Base-by-base conservation (phyloP, 2,888 invertebrate species). In the Nemapogon koenigi region DNA sequence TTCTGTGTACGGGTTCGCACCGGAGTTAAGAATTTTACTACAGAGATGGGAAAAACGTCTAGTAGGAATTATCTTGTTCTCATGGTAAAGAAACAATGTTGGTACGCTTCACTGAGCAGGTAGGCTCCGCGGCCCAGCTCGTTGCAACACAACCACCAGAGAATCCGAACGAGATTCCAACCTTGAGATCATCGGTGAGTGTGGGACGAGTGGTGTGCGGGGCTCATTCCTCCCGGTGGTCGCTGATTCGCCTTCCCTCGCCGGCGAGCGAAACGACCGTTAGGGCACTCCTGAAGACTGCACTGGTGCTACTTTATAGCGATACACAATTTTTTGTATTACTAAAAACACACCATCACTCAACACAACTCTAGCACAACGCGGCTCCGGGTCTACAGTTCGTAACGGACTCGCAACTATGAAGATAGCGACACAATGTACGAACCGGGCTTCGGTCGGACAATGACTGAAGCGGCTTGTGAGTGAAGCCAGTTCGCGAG, bases 151-250 rank as follows among this genome's bases (percentile, higher is more conserved):
- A n/a, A n/a, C n/a, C n/a, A n/a, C 16, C 17, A 29, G 43, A 43
- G 45, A 50, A 47, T 40, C 50, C 37, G 43, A 50, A 46, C 50
- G 48, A 54, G 50, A 55, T 59, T 54, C 72, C 61, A 69, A 78
- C 78, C 78, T 76, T 72, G 76, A 76, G 76, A 76, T 78, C 78
- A 78, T 78, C 76, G 78, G 73, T 75, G 68, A 70, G 71, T 72
- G 65, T 63, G 59, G 62, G 63, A 68, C 51, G 61, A 62, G 63
- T 72, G 63, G 60, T 72, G 61, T 63, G 60, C 73, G 68, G 75
- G 75, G 75, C 75, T 76, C 78, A 78, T 78, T 75, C 75, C 76
- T 78, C 76, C 78, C 76, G 70, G 65, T 53, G 56, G 17, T 62
- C 61, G 61, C 59, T 57, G 56, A 63, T 27, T 55, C 71, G 72